These are phyloP conservation scores for Embidobia sp. DNA, from an alignment of 2,888 invertebrate species.

Conservation along the genomic window DNA sequence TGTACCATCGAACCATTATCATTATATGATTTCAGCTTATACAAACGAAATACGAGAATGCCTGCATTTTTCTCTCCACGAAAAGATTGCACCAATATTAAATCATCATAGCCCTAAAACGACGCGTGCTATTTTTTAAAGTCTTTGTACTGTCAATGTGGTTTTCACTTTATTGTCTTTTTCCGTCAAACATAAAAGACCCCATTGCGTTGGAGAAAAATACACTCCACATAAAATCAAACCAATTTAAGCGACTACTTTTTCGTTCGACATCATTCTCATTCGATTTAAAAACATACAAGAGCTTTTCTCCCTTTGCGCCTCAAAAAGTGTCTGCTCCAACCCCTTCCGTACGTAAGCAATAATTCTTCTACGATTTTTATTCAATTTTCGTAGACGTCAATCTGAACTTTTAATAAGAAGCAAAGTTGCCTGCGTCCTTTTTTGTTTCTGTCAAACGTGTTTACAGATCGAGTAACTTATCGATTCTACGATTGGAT, in stretches of 20 bases:
- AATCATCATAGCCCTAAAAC: slow-evolving; percentile 49
- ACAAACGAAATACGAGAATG: slow-evolving; percentile 16
- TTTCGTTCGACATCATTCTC: slow-evolving; percentile 43
- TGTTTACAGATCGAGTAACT: slow-evolving; percentile 22
- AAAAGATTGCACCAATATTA: slow-evolving; percentile 38
- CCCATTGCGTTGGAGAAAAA: slow-evolving; percentile 29
- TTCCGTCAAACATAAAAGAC: slow-evolving; percentile 61
- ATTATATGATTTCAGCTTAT: slow-evolving; percentile 18
- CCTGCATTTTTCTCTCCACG: background rate
- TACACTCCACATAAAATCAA: slow-evolving; percentile 51
- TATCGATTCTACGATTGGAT: slow-evolving; percentile 31
- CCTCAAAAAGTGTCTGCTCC: slow-evolving; percentile 2
- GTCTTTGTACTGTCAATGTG: slow-evolving; percentile 37
- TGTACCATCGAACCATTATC: slow-evolving; percentile 27
- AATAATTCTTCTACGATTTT: slow-evolving; percentile 14
- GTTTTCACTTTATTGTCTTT: slow-evolving; percentile 60
- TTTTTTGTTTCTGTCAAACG: slow-evolving; percentile 12
- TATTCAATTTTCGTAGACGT: slow-evolving; percentile 32
- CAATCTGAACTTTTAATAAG: slow-evolving; percentile 36
- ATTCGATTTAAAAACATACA: slow-evolving; percentile 54
- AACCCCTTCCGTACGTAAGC: slow-evolving; percentile 16
- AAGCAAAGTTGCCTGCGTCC: slow-evolving; percentile 5
- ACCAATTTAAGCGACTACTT: slow-evolving; percentile 52
- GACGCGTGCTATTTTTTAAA: slow-evolving; percentile 45
- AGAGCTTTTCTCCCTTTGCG: slow-evolving; percentile 24